These are phyloP conservation scores for Montipora foliosa DNA, from an alignment of 64 coral and sea anemone species.

Conservation along the genomic window DNA sequence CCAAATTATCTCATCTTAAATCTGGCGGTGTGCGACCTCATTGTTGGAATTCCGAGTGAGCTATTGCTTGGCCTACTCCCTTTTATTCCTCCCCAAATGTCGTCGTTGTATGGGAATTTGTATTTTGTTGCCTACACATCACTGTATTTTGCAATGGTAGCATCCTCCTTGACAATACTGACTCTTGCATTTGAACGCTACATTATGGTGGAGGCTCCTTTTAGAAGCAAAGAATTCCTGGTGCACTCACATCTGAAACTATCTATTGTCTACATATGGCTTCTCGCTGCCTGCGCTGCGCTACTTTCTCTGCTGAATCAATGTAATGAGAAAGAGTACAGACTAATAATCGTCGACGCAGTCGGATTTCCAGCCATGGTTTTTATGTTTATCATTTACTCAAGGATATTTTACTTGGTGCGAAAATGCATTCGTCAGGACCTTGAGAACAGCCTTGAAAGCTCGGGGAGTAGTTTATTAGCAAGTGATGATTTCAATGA, in stretches of 20 bases:
- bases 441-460: neutral
- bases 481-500: constrained; percentile 1
- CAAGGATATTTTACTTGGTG: constrained; percentile 51
- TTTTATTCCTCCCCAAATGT: neutral
- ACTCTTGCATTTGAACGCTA: constrained; percentile 69
- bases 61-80: constrained; percentile 59
- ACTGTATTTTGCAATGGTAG: constrained; percentile 53
- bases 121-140: constrained; percentile 29
- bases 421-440: constrained; percentile 41
- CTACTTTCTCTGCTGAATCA: neutral
- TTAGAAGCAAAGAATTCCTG: constrained; percentile 19
- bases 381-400: constrained; percentile 53
- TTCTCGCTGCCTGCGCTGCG: neutral
- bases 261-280: constrained; percentile 41
- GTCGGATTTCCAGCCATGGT: constrained; percentile 38
- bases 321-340: neutral
- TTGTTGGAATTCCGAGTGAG: constrained; percentile 74
- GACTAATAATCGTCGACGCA: constrained; percentile 11
- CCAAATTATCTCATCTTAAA: constrained; percentile 83
- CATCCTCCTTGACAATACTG: constrained; percentile 75
- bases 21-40: constrained; percentile 79
- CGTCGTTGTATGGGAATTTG: neutral
- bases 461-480: constrained; percentile 13
- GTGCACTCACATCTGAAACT: constrained; percentile 15
- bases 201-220: constrained; percentile 33